Base-by-base conservation (phyloP, 2,888 invertebrate species). In the Cryptocephalus primarius region DNA sequence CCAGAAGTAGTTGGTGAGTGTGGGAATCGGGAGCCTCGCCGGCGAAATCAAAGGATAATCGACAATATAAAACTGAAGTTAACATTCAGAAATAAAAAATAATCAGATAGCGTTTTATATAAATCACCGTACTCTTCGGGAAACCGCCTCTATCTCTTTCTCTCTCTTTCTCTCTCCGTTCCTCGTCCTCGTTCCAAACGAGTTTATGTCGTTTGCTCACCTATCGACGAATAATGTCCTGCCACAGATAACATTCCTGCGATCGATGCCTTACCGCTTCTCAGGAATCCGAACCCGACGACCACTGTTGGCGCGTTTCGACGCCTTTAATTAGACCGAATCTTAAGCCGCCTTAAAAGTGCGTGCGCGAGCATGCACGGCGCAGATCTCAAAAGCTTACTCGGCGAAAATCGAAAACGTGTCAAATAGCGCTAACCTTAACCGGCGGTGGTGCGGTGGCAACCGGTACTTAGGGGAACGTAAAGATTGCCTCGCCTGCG, bases 1-100 rank as follows among this genome's bases (percentile, higher is more conserved):
- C 61, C 60, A 59, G 57, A 65, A 63, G 59, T 59, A 55, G 49
- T 56, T 59, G 50, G 22, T 52, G 60, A 65, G 63, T 69, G 67
- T 69, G 68, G 68, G 70, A 69, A 69, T 63, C 68, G 58, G 66
- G 64, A 67, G 66, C 66, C 59, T 57, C 13, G 58, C 60, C 68
- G 67, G 67, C 65, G 56, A 60, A 59, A 57, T 65, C 68, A 67
- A 70, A 69, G 67, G 67, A 63, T 63, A 67, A 67, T 68, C 69
- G 68, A 70, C 69, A 70, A 69, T 70, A 69, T 70, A 69, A 69
- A 69, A 68, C 67, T 65, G 64, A 68, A 65, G 68, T 68, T 68
- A 69, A 70, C 69, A 69, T 70, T 69, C 66, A 66, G 66, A 68
- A 69, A 64, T 63, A 64, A 68, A 67, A 67, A 67, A 68, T 67